A percentile compares a stretch with the other conserved stretches of the same genome.
Conservation (phyloP, 2,888 invertebrate species). For the Zaprionus obscuricornis region DNA sequence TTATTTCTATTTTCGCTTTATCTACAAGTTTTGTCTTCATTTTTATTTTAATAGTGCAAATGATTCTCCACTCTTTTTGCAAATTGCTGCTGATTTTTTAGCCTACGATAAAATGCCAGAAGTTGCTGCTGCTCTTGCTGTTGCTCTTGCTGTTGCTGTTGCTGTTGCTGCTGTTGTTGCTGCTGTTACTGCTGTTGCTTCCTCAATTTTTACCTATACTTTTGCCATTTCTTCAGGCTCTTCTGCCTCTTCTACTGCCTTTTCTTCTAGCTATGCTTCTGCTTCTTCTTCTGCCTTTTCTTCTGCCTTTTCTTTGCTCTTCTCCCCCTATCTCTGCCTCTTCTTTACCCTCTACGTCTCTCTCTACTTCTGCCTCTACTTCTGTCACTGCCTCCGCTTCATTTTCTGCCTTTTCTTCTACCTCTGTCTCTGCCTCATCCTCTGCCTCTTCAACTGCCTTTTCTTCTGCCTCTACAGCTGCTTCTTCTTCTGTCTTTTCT, state of each 20-base stretch:
- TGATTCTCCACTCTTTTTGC: slow-evolving; percentile 56
- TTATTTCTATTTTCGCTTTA: slow-evolving; percentile 64
- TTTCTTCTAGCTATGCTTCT: slow-evolving; percentile 2
- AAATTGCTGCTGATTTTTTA: slow-evolving; percentile 60
- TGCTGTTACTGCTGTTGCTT: no score
- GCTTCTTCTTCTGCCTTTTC: slow-evolving; percentile 8
- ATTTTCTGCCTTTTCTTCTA: background rate
- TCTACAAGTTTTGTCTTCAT: slow-evolving; percentile 77
- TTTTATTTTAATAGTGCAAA: slow-evolving; percentile 79
- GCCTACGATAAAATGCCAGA: slow-evolving; percentile 49
- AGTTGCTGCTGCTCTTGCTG: no score
- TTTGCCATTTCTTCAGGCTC: no score
- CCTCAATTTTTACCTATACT: no score
- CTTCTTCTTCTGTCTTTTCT: no score
- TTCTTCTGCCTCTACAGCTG: no score
- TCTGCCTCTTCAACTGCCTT: no score
- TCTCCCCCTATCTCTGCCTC: background rate
- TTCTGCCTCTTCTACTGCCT: no score
- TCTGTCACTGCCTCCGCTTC: no score
- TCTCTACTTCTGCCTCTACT: no score
- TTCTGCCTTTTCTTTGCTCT: slow-evolving; percentile 1
- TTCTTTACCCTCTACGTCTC: slow-evolving; percentile 3
- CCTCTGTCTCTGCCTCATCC: background rate
- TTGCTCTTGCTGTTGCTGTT: no score
- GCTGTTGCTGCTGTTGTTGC: no score